Evolutionary conservation across 2,113 vertebrate genomes (phyloP).

Genomic region (Tetrax tetrax): DNA sequence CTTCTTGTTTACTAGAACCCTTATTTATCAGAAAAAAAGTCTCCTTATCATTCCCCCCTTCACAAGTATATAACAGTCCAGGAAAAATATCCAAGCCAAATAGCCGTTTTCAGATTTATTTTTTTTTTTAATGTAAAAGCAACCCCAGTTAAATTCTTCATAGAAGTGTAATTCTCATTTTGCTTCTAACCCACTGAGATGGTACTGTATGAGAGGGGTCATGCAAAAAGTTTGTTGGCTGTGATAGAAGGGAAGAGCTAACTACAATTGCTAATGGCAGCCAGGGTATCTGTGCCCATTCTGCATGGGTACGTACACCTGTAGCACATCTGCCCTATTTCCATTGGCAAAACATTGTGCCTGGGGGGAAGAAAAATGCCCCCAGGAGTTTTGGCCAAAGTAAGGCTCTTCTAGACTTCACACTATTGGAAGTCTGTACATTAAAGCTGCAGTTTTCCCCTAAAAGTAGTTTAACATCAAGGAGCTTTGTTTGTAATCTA

Average conservation of each 20-base stretch:
- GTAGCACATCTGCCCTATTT: not conserved
- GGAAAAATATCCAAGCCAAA: not conserved
- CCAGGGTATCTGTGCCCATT: not conserved
- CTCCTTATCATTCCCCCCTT: not conserved
- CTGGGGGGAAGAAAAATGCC: not conserved
- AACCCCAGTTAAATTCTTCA: not conserved
- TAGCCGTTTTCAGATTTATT: not conserved
- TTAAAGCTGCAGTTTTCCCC: not conserved
- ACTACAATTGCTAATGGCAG: not conserved
- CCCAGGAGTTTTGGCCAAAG: not conserved
- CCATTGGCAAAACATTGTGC: not conserved
- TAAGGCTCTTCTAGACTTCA: not conserved
- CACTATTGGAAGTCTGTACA: not conserved
- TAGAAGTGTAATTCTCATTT: not conserved
- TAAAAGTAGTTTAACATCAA: conserved; percentile 1
- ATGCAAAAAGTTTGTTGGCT: not conserved
- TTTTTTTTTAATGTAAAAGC: not conserved
- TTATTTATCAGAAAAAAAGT: not conserved
- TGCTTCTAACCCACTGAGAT: not conserved
- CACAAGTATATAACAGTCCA: not conserved
- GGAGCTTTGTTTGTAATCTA: not conserved
- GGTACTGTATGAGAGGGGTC: not conserved
- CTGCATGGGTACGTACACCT: not conserved
- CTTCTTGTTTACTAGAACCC: not conserved
- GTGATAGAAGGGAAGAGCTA: not conserved